Conservation (phyloP, 2,113 vertebrate genomes). For the Neomonachus schauinslandi region DNA sequence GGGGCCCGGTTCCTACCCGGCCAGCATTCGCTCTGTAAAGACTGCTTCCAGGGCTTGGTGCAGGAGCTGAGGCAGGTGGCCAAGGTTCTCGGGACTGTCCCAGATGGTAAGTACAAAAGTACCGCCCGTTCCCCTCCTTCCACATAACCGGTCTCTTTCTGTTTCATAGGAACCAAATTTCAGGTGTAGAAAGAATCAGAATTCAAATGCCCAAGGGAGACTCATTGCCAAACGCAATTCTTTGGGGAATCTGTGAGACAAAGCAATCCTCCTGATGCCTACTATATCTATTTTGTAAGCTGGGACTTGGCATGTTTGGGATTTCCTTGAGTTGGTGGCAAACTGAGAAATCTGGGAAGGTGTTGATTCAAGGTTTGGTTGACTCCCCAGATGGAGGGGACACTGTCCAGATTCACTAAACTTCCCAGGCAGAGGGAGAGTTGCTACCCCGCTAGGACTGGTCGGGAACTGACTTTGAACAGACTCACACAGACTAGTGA, state of each 20-base stretch:
- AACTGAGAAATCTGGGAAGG: conserved; percentile 33
- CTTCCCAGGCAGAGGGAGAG: not conserved
- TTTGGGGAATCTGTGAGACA: conserved; percentile 66
- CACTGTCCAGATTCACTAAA: not conserved
- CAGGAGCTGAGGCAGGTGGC: not conserved
- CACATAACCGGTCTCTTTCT: not conserved
- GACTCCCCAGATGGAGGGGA: not conserved
- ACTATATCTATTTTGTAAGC: conserved; percentile 60
- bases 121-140: not conserved
- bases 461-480: conserved; percentile 32
- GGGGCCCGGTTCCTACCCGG: conserved; percentile 88
- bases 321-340: conserved; percentile 67
- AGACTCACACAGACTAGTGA: conserved; percentile 3
- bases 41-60: conserved; percentile 68
- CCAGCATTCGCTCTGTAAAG: conserved; percentile 81
- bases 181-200: conserved; percentile 57
- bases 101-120: conserved; percentile 55
- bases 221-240: conserved; percentile 50
- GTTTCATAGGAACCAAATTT: conserved; percentile 47
- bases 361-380: conserved; percentile 39
- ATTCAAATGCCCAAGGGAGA: conserved; percentile 56
- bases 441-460: not conserved
- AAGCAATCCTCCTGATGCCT: conserved; percentile 60
- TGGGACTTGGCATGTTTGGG: conserved; percentile 46
- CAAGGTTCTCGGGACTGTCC: not conserved